A percentile compares a stretch with the other conserved stretches of the same genome.
These are phyloP conservation scores for Drymonia ruficornis DNA, from an alignment of 2,888 invertebrate genomes.

Conservation along the genomic window DNA sequence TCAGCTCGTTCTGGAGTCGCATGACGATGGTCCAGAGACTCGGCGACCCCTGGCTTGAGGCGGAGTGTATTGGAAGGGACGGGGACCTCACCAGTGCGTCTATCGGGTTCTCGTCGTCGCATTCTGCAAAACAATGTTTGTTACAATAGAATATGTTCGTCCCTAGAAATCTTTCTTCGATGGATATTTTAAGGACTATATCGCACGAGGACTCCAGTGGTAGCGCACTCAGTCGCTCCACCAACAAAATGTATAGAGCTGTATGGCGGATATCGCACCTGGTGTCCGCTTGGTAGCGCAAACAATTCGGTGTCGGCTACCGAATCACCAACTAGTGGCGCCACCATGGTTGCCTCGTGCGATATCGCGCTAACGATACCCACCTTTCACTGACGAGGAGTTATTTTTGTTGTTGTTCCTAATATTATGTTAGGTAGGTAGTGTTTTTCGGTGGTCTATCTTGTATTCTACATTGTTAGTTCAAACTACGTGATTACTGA, in stretches of 20 bases:
- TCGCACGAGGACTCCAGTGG: no score
- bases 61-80: slow-evolving; percentile 74
- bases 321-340: no score
- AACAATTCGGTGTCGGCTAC: no score
- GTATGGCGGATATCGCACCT: no score
- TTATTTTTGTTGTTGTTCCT: slow-evolving; percentile 1
- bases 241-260: no score
- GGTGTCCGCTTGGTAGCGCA: no score
- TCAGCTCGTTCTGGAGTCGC: slow-evolving; percentile 90
- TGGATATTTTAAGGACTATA: slow-evolving; percentile 39
- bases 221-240: no score
- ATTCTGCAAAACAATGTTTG: slow-evolving; percentile 72
- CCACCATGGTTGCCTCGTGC: no score
- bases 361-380: slow-evolving; percentile 46
- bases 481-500: background rate
- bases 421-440: background rate
- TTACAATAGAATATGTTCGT: slow-evolving; percentile 39
- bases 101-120: slow-evolving; percentile 75
- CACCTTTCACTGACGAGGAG: slow-evolving; percentile 39
- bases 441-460: background rate
- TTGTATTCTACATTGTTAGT: background rate
- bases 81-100: slow-evolving; percentile 79
- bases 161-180: slow-evolving; percentile 12
- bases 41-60: slow-evolving; percentile 75
- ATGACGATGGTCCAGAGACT: slow-evolving; percentile 91